Evolutionary conservation across 2,113 vertebrate genomes (phyloP).

Genomic region (Forbesichthys papilliferus): DNA sequence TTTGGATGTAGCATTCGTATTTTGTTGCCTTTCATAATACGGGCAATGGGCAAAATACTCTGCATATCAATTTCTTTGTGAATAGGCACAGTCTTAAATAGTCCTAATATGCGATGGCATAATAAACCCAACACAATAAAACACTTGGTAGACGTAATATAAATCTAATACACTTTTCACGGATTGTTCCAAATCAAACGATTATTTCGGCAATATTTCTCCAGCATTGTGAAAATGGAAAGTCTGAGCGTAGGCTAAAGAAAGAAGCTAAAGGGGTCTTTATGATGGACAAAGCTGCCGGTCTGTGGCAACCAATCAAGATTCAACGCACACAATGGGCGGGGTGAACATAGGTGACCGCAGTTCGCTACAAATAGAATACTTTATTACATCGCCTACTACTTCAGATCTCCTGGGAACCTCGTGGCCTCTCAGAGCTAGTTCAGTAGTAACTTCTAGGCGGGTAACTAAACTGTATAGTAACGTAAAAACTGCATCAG

Average conservation of each 20-base stretch:
- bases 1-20: too few relatives aligned
- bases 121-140: too few relatives aligned
- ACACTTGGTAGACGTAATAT: too few relatives aligned
- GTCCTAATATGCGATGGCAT: too few relatives aligned
- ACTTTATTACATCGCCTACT: not conserved
- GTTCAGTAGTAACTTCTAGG: constrained; percentile 7
- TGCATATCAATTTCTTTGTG: too few relatives aligned
- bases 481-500: constrained; percentile 1
- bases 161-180: not conserved
- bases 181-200: too few relatives aligned
- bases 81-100: too few relatives aligned
- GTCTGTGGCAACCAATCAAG: constrained; percentile 53
- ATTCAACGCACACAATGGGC: not conserved
- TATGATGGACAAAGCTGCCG: not conserved
- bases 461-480: not conserved
- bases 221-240: too few relatives aligned
- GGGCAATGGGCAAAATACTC: too few relatives aligned
- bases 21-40: too few relatives aligned
- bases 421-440: not conserved
- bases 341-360: not conserved
- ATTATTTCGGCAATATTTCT: not conserved
- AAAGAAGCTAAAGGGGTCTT: too few relatives aligned
- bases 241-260: too few relatives aligned
- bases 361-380: constrained; percentile 44
- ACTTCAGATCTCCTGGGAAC: not conserved